Evolutionary conservation across 2,113 vertebrate genomes (phyloP).

Genomic region (Bettongia penicillata): DNA sequence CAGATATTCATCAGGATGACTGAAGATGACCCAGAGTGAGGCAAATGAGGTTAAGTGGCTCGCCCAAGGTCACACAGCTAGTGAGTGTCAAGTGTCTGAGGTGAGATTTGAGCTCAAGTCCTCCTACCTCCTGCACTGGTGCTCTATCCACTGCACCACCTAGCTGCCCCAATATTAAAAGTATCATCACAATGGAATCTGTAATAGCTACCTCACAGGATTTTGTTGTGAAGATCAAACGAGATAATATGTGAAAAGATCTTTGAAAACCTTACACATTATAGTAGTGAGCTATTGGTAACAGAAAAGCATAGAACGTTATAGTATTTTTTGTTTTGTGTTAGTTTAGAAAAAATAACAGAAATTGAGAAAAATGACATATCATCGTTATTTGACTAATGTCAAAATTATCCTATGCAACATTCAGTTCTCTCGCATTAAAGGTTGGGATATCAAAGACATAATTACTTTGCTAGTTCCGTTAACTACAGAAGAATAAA

Average conservation of each 20-base stretch:
- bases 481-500: not conserved
- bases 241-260: not conserved
- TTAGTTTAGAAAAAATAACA: not conserved
- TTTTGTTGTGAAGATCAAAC: not conserved
- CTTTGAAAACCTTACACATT: not conserved
- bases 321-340: not conserved
- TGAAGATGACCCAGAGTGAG: no score
- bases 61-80: no score
- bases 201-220: not conserved
- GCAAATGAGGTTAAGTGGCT: no score
- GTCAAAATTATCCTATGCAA: not conserved
- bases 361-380: not conserved
- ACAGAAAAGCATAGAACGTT: not conserved
- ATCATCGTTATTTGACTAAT: not conserved
- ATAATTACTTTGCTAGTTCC: not conserved
- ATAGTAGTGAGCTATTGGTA: not conserved
- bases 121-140: no score
- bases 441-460: not conserved
- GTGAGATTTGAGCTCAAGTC: no score
- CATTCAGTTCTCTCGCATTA: not conserved
- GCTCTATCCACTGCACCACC: no score
- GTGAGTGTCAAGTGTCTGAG: no score
- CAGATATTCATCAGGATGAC: no score
- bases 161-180: not conserved
- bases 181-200: not conserved